phyloP scores from a whole-genome alignment of 2,888 invertebrate genomes.

The Allophyes oxyacanthae region DNA sequence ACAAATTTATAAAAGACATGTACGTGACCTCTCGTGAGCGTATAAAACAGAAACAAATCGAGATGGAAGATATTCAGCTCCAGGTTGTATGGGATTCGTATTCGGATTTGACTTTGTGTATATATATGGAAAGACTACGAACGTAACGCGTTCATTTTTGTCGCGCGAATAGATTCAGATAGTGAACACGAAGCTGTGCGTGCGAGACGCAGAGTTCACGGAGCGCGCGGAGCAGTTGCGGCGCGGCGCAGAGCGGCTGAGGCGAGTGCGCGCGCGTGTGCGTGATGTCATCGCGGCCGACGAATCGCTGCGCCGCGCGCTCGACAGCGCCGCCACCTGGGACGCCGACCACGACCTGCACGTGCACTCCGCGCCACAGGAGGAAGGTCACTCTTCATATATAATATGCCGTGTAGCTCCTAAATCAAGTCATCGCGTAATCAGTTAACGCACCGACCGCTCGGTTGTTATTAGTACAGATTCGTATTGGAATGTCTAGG shows the following conservation, averaged over 20 bases:
- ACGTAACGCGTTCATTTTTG: neutral
- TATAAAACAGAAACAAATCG: constrained; percentile 69
- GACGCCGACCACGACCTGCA: constrained; percentile 56
- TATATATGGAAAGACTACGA: neutral
- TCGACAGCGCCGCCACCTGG: constrained; percentile 57
- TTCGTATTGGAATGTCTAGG: constrained; percentile 22
- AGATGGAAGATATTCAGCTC: constrained; percentile 78
- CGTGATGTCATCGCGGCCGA: constrained; percentile 71
- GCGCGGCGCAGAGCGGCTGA: constrained; percentile 67
- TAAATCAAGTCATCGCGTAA: neutral
- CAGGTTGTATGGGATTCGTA: constrained; percentile 66
- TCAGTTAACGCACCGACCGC: neutral
- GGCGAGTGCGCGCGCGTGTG: constrained; percentile 70
- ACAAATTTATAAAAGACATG: constrained; percentile 70
- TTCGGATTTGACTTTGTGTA: neutral
- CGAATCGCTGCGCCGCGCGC: constrained; percentile 61
- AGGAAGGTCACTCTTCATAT: constrained; percentile 63
- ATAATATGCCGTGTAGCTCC: constrained; percentile 1
- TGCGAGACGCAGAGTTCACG: constrained; percentile 73
- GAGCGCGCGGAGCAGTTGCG: constrained; percentile 71
- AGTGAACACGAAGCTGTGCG: constrained; percentile 76
- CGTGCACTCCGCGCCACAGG: constrained; percentile 53
- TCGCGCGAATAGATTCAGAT: constrained; percentile 71
- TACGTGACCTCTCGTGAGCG: constrained; percentile 71
- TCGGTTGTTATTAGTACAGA: constrained; percentile 5